Evolutionary conservation across 2,888 invertebrate genomes (phyloP).

Genomic region (Coelopa pilipes): DNA sequence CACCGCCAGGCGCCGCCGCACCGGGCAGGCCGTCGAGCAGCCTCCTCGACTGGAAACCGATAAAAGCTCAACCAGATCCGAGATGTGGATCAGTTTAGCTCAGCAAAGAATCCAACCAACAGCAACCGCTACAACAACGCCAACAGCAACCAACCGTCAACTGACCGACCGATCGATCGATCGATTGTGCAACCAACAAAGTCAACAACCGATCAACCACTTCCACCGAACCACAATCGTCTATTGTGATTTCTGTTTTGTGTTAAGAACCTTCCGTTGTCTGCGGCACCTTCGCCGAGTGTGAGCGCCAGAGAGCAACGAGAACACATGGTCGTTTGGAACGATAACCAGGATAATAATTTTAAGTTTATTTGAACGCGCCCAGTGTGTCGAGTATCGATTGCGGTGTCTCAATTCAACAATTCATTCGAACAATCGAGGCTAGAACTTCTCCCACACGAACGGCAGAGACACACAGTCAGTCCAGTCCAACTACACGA

Average conservation of each 20-base stretch:
- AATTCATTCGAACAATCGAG: not conserved
- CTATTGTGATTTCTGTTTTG: not conserved
- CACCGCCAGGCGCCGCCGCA: not conserved
- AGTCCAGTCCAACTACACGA: not conserved
- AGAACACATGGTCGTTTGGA: constrained; percentile 57
- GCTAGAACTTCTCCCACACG: not conserved
- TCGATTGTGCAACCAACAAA: too few relatives aligned
- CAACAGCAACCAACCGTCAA: too few relatives aligned
- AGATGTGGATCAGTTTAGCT: constrained; percentile 60
- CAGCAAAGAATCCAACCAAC: constrained; percentile 53
- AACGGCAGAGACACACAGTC: constrained; percentile 3
- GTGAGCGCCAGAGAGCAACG: not conserved
- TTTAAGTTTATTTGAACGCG: constrained; percentile 54
- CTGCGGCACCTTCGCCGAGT: not conserved
- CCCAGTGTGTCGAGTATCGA: not conserved
- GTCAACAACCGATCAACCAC: not conserved
- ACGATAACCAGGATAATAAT: constrained; percentile 57
- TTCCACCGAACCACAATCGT: too few relatives aligned
- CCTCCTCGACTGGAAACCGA: constrained; percentile 49
- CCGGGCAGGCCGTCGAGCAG: too few relatives aligned
- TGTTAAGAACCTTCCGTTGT: not conserved
- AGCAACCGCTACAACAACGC: not conserved
- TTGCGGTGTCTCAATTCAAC: not conserved
- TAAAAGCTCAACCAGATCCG: constrained; percentile 60
- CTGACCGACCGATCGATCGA: too few relatives aligned